Evolutionary conservation across 2,888 invertebrate species (phyloP).

Genomic region (Limulus polyphemus): DNA sequence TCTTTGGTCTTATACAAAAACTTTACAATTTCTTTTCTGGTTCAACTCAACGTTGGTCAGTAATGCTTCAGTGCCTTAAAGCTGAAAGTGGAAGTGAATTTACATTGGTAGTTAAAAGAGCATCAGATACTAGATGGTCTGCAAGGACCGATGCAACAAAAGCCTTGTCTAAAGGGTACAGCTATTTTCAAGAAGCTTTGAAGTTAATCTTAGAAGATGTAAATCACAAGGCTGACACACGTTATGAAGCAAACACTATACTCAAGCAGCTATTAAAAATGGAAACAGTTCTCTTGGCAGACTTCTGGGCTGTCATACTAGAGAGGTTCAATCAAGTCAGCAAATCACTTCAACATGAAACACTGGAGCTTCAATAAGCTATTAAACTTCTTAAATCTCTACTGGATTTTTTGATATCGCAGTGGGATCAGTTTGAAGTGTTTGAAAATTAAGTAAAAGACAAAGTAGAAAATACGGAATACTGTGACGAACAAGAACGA

Average conservation of each 20-base stretch:
- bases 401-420: not conserved
- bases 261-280: not conserved
- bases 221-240: not conserved
- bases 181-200: not conserved
- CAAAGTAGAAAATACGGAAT: not conserved
- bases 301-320: not conserved
- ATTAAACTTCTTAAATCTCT: not conserved
- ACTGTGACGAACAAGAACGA: not conserved
- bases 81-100: not conserved
- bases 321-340: not conserved
- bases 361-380: not conserved
- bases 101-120: not conserved
- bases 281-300: not conserved
- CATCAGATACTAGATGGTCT: not conserved
- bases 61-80: not conserved
- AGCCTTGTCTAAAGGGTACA: slow-evolving; percentile 1
- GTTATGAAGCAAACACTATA: not conserved
- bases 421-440: not conserved
- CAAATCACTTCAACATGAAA: not conserved
- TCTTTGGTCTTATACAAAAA: not conserved
- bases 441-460: not conserved
- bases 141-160: not conserved
- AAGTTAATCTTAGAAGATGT: not conserved
- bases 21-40: not conserved
- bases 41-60: not conserved